These are phyloP conservation scores for Sigmodon hispidus DNA, from an alignment of 2,113 vertebrate species.

Conservation along the genomic window DNA sequence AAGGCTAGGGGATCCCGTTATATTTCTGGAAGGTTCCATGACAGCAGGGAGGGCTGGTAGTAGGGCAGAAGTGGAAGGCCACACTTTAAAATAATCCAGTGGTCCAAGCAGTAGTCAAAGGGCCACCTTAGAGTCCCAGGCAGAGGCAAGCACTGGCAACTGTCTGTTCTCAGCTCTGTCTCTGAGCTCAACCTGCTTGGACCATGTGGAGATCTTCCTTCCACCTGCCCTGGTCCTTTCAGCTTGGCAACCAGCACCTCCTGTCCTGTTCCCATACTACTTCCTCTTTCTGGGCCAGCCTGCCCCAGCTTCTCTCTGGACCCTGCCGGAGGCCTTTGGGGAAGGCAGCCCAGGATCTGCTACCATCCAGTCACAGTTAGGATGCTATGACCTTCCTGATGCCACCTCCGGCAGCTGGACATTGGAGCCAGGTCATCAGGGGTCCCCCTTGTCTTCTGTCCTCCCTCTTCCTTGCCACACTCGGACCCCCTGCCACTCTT, in stretches of 20 bases:
- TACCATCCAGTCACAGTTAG: not conserved
- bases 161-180: not conserved
- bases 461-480: not conserved
- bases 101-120: not conserved
- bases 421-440: not conserved
- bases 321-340: not conserved
- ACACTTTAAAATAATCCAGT: not conserved
- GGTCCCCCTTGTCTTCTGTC: not conserved
- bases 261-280: not conserved
- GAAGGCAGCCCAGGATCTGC: not conserved
- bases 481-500: not conserved
- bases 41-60: not conserved
- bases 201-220: not conserved
- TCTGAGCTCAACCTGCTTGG: not conserved
- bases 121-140: not conserved
- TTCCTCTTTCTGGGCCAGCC: not conserved
- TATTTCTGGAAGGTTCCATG: not conserved
- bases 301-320: not conserved
- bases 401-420: not conserved
- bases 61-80: too few species aligned
- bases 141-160: fast-evolving
- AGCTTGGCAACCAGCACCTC: not conserved
- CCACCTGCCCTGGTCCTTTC: not conserved
- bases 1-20: not conserved
- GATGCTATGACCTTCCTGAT: not conserved